Evolutionary conservation across 1,140 invertebrate species (phyloP), one percentile per base, ranked within the genome.

Genomic region (Trichoplusia ni): DNA sequence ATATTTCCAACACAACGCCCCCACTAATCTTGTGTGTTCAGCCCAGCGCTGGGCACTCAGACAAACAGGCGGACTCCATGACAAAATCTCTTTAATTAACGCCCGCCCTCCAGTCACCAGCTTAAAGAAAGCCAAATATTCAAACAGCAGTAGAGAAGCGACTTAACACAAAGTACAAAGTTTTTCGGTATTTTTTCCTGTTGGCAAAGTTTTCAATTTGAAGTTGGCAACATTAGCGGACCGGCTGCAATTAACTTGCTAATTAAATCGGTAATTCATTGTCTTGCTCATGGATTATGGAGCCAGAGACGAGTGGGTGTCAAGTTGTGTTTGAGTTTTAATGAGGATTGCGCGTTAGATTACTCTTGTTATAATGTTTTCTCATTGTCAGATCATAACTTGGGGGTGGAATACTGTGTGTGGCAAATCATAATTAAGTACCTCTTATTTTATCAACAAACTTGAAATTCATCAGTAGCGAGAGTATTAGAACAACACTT

Each of bases 1-100:
- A 31, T 58, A 29, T 58, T 58, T 42, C 37, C 51, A 25, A 23
- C 19, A 21, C n/a, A 25, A 44, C 11, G 16, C 54, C 8, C 4
- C 35, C 13, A 56, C 53, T 9, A 42, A 42, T 58, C 53, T 29
- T 27, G 38, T 42, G 25, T 42, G 38, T 8, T 18, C 54, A 58
- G 54, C 49, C 4, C 49, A 19, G 13, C 2, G 14, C 3, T 16
- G 9, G 33, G 37, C 13, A 4, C 19, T 14, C 25, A 27, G 23
- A 38, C 33, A 38, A 51, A 33, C 47, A 51, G 14, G n/a, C 38
- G 8, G 25, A 47, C 44, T 13, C 23, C 13, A 29, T 38, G 37
- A 58, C n/a, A 58, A 58, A 58, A 58, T 42, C 38, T 58, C 54
- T 44, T 58, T 58, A 58, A 58, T 58, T 58, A 58, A 40, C 37